Conservation (phyloP, 2,113 vertebrate genomes). For the Hippocampus mohnikei region DNA sequence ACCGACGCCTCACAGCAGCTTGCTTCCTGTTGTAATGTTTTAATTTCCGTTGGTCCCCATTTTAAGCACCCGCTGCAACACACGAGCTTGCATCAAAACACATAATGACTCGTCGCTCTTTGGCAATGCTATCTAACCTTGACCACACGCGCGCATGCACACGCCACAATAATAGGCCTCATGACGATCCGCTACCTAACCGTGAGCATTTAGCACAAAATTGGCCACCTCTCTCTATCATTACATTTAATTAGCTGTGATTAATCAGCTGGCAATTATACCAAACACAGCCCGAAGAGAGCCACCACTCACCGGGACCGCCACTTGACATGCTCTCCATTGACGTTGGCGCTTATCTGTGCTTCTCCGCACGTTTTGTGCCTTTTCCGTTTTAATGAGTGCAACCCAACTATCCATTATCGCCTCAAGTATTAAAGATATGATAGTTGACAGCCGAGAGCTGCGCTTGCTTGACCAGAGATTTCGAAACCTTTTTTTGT, state of each 20-base stretch:
- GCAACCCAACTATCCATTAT: constrained; percentile 6
- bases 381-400: constrained; percentile 23
- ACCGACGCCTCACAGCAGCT: constrained; percentile 58
- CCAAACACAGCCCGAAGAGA: constrained; percentile 70
- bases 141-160: constrained; percentile 49
- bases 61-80: constrained; percentile 34
- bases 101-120: constrained; percentile 61
- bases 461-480: constrained; percentile 15
- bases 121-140: constrained; percentile 68
- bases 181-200: constrained; percentile 65
- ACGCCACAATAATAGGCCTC: constrained; percentile 51
- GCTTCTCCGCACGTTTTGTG: background rate
- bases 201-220: constrained; percentile 69
- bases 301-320: constrained; percentile 59
- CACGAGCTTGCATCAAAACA: constrained; percentile 46
- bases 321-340: constrained; percentile 58
- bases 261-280: constrained; percentile 80
- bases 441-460: constrained; percentile 12
- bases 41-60: constrained; percentile 63
- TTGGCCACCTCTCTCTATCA: constrained; percentile 73
- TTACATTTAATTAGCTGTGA: constrained; percentile 79
- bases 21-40: constrained; percentile 53
- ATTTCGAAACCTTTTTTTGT: constrained; percentile 15
- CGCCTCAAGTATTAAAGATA: background rate
- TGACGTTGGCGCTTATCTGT: background rate